A percentile compares a stretch with the other conserved stretches of the same genome.
phyloP scores from a whole-genome alignment of 2,113 vertebrate genomes.

The Sphyrna mokarran region DNA sequence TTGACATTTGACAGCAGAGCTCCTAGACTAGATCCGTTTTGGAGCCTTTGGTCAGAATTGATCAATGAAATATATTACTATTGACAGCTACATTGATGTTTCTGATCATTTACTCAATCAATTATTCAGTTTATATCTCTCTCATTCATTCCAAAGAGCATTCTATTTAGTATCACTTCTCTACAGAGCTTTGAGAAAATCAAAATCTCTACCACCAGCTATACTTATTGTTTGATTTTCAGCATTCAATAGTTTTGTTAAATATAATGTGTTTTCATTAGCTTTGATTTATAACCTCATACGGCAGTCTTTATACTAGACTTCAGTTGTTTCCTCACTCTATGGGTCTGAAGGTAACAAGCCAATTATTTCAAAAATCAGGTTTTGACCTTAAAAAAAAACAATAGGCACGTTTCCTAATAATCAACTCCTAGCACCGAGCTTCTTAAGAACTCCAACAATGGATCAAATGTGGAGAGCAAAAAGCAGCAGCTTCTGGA shows the following conservation, averaged over 20 bases:
- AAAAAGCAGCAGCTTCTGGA: neutral
- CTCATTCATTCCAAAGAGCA: neutral
- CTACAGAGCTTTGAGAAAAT: neutral
- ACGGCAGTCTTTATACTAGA: neutral
- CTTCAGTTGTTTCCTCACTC: neutral
- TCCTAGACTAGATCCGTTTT: neutral
- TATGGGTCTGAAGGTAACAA: constrained; percentile 5
- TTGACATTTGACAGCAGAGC: neutral
- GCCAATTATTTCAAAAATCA: neutral
- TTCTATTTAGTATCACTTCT: neutral
- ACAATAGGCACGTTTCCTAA: too few relatives aligned
- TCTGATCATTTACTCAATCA: neutral
- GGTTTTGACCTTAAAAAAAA: neutral
- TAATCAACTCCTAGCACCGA: neutral
- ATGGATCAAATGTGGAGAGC: neutral
- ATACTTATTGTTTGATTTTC: constrained; percentile 22
- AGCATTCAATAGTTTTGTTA: constrained; percentile 13
- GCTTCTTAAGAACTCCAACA: neutral
- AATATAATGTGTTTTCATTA: neutral
- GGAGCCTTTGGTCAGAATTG: neutral
- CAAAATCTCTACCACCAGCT: neutral
- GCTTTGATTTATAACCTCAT: neutral
- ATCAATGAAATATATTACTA: neutral
- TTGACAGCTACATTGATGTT: neutral
- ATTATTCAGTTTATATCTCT: neutral